Conservation (phyloP, 2,113 vertebrate genomes). For the Solea senegalensis region DNA sequence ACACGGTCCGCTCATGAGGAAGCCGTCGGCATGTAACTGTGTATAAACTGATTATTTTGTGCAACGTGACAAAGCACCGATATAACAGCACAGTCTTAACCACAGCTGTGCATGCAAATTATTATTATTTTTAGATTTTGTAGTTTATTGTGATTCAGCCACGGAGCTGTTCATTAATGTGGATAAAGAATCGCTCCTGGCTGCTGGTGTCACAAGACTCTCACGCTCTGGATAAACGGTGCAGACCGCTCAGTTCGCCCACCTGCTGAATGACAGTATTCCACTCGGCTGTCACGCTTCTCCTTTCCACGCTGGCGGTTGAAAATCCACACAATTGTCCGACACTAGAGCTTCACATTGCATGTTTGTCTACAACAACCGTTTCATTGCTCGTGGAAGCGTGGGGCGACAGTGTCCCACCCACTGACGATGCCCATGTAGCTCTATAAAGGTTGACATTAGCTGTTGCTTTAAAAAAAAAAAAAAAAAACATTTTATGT, state of each 20-base stretch:
- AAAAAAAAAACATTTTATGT: too few relatives aligned
- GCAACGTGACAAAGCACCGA: slow-evolving; percentile 62
- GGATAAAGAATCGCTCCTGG: background rate
- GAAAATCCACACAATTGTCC: slow-evolving; percentile 3
- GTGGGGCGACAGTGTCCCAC: background rate
- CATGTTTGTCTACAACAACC: slow-evolving; percentile 25
- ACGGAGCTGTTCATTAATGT: background rate
- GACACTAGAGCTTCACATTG: slow-evolving; percentile 20
- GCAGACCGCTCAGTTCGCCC: background rate
- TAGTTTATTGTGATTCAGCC: background rate
- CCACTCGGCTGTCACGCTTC: slow-evolving; percentile 2
- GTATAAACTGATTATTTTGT: slow-evolving; percentile 57
- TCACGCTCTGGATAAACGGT: background rate
- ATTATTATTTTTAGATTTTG: background rate
- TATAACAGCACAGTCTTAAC: slow-evolving; percentile 1
- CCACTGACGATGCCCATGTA: background rate
- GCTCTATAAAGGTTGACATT: background rate
- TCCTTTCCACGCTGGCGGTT: background rate
- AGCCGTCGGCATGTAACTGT: slow-evolving; percentile 59
- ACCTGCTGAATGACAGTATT: slow-evolving; percentile 35
- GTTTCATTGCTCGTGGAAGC: background rate
- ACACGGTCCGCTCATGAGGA: slow-evolving; percentile 61
- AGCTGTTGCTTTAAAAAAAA: too few relatives aligned
- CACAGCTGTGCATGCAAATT: background rate
- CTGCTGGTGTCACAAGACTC: slow-evolving; percentile 42